Evolutionary conservation across 2,113 vertebrate genomes (phyloP), one percentile per base, ranked within the genome.

Genomic region (Thamnaconus septentrionalis): DNA sequence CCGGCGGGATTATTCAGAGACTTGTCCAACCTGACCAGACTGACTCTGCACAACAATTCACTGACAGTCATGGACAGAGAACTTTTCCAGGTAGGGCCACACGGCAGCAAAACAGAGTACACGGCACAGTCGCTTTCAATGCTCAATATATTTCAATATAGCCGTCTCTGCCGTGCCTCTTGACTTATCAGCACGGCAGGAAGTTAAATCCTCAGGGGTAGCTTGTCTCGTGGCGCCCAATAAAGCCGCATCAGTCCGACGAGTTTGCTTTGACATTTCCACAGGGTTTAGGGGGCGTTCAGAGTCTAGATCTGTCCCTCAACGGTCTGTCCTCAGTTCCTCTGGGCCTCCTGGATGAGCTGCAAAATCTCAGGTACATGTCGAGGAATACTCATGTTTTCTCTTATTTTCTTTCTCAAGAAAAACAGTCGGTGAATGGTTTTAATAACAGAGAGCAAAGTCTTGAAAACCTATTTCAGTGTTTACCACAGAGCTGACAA

Each of bases 21-120:
- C 77, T 91, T 97, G 89, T 88, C 86, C 11, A 98, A 98, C 83
- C 91, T 99, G 73, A 96, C 94, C 0, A 93, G 94, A 84, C 91
- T 99, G 41, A 94, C 91, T 75, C 91, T 99, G 66, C 93, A 94
- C 78, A 99, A 99, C 75, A 99, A 99, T 91, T 98, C 96, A 71
- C 93, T 99, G 61, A 94, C 96, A 57, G 91, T 86, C 75, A 91
- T 97, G 92, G 95, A 98, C 88, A 93, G 93, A 56, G 94, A 94
- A 18, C 91, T 98, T 49, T 93, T 99, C 39, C 94, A 93, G 85
- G 88, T 90, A 31, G 18, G 18, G 18, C 18, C 18, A 31, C 18
- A 31, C 18, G 18, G 11, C 8, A n/a, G 9, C 0, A n/a, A 10
- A 43, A 56, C 39, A 56, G 3, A 48, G 18, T 41, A 54, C 49